phyloP scores from a whole-genome alignment of 1,140 invertebrate genomes.

The Prorops nasuta region DNA sequence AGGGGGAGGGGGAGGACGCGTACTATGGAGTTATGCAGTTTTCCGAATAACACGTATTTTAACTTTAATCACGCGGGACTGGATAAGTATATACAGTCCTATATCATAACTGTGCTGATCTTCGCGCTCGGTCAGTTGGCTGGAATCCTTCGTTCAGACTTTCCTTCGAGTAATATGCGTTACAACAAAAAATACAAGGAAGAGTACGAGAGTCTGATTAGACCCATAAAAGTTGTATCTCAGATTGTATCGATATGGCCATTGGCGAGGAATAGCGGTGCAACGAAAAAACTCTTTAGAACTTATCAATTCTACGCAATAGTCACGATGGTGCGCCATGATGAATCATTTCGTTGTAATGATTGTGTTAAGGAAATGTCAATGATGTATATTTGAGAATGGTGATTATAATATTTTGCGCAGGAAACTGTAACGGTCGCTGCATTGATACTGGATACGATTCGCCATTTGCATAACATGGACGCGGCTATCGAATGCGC shows the following conservation, averaged over 20 bases:
- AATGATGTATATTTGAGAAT: background rate
- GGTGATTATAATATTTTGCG: background rate
- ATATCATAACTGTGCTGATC: no score
- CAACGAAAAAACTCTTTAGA: background rate
- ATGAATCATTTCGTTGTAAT: constrained; percentile 12
- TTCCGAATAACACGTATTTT: no score
- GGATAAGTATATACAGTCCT: no score
- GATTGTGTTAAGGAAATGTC: constrained; percentile 13
- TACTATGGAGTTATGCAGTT: no score
- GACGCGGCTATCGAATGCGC: constrained; percentile 33
- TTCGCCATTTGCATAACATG: constrained; percentile 25
- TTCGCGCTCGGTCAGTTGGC: no score
- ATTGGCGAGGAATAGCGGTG: constrained; percentile 3
- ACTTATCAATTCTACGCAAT: no score
- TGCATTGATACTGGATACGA: constrained; percentile 14
- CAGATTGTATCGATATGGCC: constrained; percentile 31
- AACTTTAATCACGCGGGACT: no score
- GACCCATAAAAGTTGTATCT: constrained; percentile 15
- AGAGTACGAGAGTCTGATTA: constrained; percentile 31
- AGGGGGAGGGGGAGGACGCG: no score
- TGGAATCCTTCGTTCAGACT: no score
- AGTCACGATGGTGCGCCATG: background rate
- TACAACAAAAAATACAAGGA: no score
- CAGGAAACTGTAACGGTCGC: constrained; percentile 4
- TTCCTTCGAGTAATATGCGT: no score